These are phyloP conservation scores for Nasua narica DNA, from an alignment of 2,797 vertebrate species.

Conservation along the genomic window DNA sequence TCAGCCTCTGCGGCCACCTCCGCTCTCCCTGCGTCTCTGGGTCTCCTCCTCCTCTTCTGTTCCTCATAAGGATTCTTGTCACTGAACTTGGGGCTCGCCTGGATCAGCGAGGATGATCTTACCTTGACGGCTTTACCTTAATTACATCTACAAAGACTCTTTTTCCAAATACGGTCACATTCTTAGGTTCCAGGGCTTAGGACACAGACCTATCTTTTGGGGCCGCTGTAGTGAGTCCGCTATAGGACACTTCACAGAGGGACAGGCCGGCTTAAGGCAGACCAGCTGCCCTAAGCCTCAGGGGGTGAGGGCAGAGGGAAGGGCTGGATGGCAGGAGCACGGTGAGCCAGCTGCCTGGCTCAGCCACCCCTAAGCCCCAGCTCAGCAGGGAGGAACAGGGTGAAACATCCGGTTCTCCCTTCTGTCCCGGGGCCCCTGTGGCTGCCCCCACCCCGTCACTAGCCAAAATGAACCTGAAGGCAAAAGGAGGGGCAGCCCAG, in stretches of 20 bases:
- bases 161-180: not conserved
- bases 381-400: not conserved
- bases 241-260: not conserved
- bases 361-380: not conserved
- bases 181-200: not conserved
- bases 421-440: not conserved
- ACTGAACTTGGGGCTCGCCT: not conserved
- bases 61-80: not conserved
- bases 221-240: not conserved
- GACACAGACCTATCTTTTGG: not conserved
- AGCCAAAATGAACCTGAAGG: not conserved
- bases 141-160: not conserved
- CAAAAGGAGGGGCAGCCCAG: not conserved
- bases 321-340: not conserved
- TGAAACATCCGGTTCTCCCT: not conserved
- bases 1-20: not conserved
- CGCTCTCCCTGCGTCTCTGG: not conserved
- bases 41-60: not conserved
- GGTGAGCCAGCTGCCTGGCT: not conserved
- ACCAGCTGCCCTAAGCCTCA: no score
- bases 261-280: not conserved
- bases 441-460: not conserved
- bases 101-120: not conserved
- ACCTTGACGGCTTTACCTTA: not conserved
- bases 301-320: fast-evolving